These are phyloP conservation scores for Diaperis boleti DNA, from an alignment of 2,888 invertebrate species.

Conservation along the genomic window DNA sequence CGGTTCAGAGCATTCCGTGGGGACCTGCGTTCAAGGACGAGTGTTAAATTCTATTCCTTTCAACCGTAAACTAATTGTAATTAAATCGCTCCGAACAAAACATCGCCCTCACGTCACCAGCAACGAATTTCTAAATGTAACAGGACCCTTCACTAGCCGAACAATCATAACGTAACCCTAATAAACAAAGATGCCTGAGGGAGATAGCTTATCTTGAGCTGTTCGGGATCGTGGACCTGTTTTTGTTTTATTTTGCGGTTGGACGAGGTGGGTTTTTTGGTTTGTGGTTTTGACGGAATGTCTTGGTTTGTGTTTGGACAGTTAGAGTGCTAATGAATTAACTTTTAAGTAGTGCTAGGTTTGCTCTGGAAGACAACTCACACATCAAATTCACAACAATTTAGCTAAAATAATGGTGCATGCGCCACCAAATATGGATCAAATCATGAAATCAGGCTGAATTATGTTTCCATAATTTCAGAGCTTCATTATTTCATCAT, in stretches of 20 bases:
- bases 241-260: constrained; percentile 18
- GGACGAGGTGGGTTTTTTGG: constrained; percentile 4
- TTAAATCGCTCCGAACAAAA: constrained; percentile 27
- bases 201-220: constrained; percentile 28
- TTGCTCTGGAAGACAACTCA: too few relatives aligned
- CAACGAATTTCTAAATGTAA: constrained; percentile 23
- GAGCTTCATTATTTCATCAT: too few relatives aligned
- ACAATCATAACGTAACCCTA: constrained; percentile 26
- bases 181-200: constrained; percentile 24
- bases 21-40: constrained; percentile 35
- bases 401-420: too few relatives aligned
- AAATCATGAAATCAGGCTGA: too few relatives aligned
- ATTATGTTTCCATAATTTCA: too few relatives aligned
- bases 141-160: constrained; percentile 2
- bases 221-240: constrained; percentile 12
- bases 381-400: too few relatives aligned
- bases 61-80: constrained; percentile 31
- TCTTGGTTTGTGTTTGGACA: constrained; percentile 4
- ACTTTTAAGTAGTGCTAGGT: too few relatives aligned
- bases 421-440: too few relatives aligned
- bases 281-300: constrained; percentile 15
- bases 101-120: constrained; percentile 25
- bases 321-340: background rate
- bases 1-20: constrained; percentile 36
- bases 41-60: constrained; percentile 31